Conservation (phyloP, 2,888 invertebrate species). For the Carabus problematicus region DNA sequence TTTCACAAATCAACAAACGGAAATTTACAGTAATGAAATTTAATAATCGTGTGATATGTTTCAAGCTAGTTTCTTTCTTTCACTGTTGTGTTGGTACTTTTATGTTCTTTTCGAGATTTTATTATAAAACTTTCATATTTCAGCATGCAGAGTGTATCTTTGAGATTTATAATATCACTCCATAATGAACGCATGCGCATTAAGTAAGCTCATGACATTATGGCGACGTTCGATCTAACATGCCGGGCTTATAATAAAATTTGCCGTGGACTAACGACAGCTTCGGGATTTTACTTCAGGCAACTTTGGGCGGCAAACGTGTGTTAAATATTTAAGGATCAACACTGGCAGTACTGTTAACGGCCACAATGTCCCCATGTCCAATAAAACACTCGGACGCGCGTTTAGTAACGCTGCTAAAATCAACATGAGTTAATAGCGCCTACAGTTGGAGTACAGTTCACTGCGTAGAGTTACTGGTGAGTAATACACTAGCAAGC, state of each 20-base stretch:
- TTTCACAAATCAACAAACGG: constrained; percentile 36
- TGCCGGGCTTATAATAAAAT: background rate
- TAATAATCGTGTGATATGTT: constrained; percentile 39
- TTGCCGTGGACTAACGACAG: background rate
- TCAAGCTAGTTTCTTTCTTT: constrained; percentile 7
- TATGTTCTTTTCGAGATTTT: background rate
- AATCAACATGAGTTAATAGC: too few relatives aligned
- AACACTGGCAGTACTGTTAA: constrained; percentile 6
- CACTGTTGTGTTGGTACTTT: background rate
- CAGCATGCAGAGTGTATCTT: too few relatives aligned
- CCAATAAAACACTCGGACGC: background rate
- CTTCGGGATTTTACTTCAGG: constrained; percentile 8
- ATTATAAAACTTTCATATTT: constrained; percentile 10
- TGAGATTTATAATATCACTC: too few relatives aligned
- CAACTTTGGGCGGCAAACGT: background rate
- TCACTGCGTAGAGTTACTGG: too few relatives aligned
- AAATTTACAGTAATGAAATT: constrained; percentile 40
- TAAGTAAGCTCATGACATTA: background rate
- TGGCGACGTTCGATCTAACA: background rate
- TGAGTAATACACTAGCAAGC: too few relatives aligned
- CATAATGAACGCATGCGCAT: too few relatives aligned
- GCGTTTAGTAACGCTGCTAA: too few relatives aligned
- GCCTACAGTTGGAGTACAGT: too few relatives aligned
- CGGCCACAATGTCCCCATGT: background rate
- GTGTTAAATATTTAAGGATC: constrained; percentile 14